Conservation (phyloP, 2,797 vertebrate genomes). For the Sitta carolinensis region DNA sequence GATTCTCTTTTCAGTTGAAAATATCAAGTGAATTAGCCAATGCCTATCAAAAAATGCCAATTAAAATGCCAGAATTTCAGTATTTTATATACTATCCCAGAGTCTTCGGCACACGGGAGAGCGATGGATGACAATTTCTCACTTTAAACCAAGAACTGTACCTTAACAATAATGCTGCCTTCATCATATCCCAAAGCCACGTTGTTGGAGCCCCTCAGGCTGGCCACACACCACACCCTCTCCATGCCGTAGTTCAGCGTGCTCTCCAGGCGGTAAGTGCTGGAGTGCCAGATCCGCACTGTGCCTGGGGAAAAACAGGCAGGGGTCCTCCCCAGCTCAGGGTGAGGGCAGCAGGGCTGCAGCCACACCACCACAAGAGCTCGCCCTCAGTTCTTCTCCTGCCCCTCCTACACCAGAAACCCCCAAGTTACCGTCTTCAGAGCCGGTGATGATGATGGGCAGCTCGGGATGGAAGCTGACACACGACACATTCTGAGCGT, state of each 20-base stretch:
- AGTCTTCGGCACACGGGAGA: not conserved
- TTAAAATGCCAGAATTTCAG: not conserved
- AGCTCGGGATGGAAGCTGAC: conserved; percentile 97
- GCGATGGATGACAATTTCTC: not conserved
- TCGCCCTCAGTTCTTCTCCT: not conserved
- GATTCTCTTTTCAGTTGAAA: not conserved
- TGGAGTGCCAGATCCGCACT: conserved; percentile 97
- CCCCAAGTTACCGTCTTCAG: conserved; percentile 89
- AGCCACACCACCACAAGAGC: not conserved
- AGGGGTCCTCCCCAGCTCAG: rapidly evolving
- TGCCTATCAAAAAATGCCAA: not conserved
- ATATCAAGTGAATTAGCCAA: not conserved
- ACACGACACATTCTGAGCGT: conserved; percentile 96
- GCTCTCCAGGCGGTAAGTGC: conserved; percentile 95
- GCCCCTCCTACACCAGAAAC: not conserved
- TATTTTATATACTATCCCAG: not conserved
- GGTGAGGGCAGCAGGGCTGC: rapidly evolving
- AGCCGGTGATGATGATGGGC: conserved; percentile 97
- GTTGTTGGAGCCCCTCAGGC: conserved; percentile 94
- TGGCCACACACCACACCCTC: conserved; percentile 96
- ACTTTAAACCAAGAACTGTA: conserved; percentile 47
- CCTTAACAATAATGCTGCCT: conserved; percentile 99
- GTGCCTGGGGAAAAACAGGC: conserved; percentile 80
- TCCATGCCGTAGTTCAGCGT: conserved; percentile 98
- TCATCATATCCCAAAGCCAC: conserved; percentile 96